phyloP scores from a whole-genome alignment of 2,888 invertebrate genomes.

The Lissonota sp. region DNA sequence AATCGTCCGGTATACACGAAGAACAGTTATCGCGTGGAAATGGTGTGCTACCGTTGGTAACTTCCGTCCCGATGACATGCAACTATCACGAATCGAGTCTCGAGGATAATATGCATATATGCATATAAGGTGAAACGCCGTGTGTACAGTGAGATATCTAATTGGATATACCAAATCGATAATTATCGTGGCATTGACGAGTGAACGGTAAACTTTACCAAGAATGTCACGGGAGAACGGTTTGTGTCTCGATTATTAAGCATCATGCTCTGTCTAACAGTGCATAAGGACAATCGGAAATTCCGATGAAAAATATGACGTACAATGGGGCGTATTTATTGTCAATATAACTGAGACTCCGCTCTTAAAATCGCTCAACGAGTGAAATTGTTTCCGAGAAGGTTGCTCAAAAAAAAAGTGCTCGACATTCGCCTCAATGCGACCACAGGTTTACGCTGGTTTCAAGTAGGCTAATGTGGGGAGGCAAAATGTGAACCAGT shows the following conservation, averaged over 20 bases:
- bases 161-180: constrained; percentile 54
- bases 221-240: constrained; percentile 48
- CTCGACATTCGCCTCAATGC: no score
- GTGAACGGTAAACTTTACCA: constrained; percentile 55
- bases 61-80: constrained; percentile 56
- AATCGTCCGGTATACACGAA: constrained; percentile 41
- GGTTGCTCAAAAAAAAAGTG: no score
- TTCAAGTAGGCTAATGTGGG: no score
- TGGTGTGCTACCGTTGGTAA: constrained; percentile 31
- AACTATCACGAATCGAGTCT: constrained; percentile 44
- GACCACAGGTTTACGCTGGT: no score
- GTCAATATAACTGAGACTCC: no score
- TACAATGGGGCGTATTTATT: constrained; percentile 2
- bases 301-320: background rate
- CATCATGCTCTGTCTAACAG: background rate
- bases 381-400: no score
- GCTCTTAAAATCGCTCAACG: no score
- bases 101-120: background rate
- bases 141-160: constrained; percentile 41
- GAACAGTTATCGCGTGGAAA: constrained; percentile 46
- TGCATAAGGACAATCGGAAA: constrained; percentile 4
- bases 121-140: no score
- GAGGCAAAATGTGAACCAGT: no score
- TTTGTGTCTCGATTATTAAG: constrained; percentile 8
- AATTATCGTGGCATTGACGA: constrained; percentile 64